Evolutionary conservation across 2,797 vertebrate species (phyloP), one percentile per base, ranked within the genome.

Genomic region (Sebastolobus altivelis): DNA sequence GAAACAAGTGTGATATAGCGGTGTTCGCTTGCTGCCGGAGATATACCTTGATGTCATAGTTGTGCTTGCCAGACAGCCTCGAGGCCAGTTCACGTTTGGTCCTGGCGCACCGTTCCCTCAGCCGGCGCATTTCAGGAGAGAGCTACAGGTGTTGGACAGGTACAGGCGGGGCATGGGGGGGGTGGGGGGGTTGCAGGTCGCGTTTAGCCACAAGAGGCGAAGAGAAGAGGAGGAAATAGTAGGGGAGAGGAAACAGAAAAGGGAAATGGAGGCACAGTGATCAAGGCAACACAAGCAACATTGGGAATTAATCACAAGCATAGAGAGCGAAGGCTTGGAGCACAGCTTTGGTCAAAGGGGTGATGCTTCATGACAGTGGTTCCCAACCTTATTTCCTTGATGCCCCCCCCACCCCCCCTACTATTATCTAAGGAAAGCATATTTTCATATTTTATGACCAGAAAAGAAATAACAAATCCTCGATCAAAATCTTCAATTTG

Each of bases 31-130:
- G 52, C 82, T 62, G 80, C 87, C 31, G 37, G 62, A 71, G 60
- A 46, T 84, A 82, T 99, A 99, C 97, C 97, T 99, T 99, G 87
- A 95, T 95, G 91, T 98, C 96, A 94, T 96, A 97, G 95, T 96
- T 96, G 94, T 96, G 95, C 93, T 97, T 98, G 91, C 96, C 97
- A 95, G 97, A 96, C 90, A 97, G 97, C 96, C 94, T 96, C 86
- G 96, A 94, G 89, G 97, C 96, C 86, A 96, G 91, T 89, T 98
- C 97, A 79, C 96, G 95, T 94, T 97, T 98, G 96, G 97, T 98
- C 96, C 96, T 95, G 96, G 95, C 94, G 89, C 96, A 98, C 78
- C 96, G 96, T 72, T 99, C 98, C 96, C 97, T 97, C 95, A 98
- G 96, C 89, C 97, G 96, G 84, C 92, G 95, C 88, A 98, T 96